Percentiles rank a stretch among this genome's conserved stretches.
Evolutionary conservation across 2,888 invertebrate species (phyloP).

Genomic region (Villa cingulata): DNA sequence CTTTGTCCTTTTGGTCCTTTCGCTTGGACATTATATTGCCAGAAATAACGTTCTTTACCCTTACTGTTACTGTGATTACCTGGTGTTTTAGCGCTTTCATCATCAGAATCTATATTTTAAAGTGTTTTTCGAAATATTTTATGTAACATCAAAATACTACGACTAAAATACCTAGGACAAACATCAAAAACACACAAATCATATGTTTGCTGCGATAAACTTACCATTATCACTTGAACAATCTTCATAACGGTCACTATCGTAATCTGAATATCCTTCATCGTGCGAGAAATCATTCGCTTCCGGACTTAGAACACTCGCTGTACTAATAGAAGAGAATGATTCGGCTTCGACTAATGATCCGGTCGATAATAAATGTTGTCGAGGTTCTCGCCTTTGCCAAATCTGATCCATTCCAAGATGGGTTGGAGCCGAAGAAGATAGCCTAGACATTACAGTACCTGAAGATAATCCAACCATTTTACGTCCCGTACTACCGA

Average conservation of each 20-base stretch:
- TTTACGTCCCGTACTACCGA: conserved; percentile 24
- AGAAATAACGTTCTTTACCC: conserved; percentile 81
- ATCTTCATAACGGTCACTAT: conserved; percentile 71
- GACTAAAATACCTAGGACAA: too few species aligned
- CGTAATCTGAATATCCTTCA: conserved; percentile 73
- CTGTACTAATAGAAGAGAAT: conserved; percentile 67
- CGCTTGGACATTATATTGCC: conserved; percentile 98
- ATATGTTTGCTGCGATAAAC: neutral
- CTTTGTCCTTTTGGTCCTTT: conserved; percentile 95
- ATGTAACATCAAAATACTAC: too few species aligned
- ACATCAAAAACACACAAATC: too few species aligned
- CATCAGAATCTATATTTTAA: conserved; percentile 45
- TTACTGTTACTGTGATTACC: conserved; percentile 24
- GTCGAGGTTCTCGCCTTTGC: conserved; percentile 75
- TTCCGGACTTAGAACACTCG: conserved; percentile 71
- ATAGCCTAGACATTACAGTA: conserved; percentile 48
- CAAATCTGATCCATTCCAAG: conserved; percentile 71
- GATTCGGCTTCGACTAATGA: conserved; percentile 75
- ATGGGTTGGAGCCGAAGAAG: conserved; percentile 79
- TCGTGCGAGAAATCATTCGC: conserved; percentile 68
- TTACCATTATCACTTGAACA: conserved; percentile 66
- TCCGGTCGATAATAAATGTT: conserved; percentile 72
- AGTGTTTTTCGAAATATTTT: too few species aligned
- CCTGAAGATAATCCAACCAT: conserved; percentile 9
- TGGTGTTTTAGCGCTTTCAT: conserved; percentile 32